Percentiles rank a stretch among this genome's conserved stretches.
Evolutionary conservation across 2,113 vertebrate species (phyloP).

Genomic region (Salvelinus alpinus): DNA sequence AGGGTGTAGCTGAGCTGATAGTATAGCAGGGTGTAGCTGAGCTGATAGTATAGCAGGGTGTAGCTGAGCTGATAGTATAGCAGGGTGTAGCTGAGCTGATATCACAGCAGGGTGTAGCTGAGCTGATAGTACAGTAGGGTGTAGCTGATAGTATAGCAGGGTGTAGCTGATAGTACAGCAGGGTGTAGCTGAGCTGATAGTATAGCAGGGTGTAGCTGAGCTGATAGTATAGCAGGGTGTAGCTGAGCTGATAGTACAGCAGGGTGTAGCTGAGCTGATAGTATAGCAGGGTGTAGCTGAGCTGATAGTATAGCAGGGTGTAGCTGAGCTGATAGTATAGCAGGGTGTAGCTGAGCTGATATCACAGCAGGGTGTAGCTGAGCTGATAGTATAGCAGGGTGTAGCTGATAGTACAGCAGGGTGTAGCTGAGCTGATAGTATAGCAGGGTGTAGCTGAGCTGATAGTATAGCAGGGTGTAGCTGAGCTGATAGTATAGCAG

Average conservation of each 20-base stretch:
- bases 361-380: no score
- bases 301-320: background rate
- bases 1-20: slow-evolving; percentile 24
- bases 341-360: slow-evolving; percentile 15
- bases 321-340: no score
- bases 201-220: no score
- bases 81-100: no score
- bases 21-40: background rate
- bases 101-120: background rate
- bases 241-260: slow-evolving; percentile 16
- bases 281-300: slow-evolving; percentile 6
- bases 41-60: background rate
- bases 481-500: no score
- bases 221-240: background rate
- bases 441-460: slow-evolving; percentile 18
- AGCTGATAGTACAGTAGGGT: background rate
- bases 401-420: slow-evolving; percentile 2
- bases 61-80: slow-evolving; percentile 17
- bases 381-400: no score
- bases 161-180: no score
- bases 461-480: background rate
- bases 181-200: no score
- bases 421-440: no score
- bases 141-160: no score
- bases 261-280: no score